Evolutionary conservation across 64 coral and sea anemone species (phyloP).

Genomic region (Stichodactyla mertensii): DNA sequence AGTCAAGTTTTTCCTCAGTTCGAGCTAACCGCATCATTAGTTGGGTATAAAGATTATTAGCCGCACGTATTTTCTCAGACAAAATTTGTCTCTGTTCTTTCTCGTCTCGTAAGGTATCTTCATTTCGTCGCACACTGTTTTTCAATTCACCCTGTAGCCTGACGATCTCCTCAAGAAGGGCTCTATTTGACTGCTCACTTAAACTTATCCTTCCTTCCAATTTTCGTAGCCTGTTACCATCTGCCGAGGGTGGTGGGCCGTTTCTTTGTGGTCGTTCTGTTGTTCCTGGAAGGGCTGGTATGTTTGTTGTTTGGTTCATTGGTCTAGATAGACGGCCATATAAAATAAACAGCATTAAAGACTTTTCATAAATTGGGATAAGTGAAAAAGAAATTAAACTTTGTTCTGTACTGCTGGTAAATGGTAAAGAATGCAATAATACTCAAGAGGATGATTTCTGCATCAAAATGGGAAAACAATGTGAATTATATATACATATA

Average conservation of each 20-base stretch:
- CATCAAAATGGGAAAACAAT: too few relatives aligned
- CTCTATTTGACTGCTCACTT: constrained; percentile 92
- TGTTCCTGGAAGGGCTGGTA: constrained; percentile 45
- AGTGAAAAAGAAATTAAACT: too few relatives aligned
- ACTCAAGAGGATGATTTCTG: too few relatives aligned
- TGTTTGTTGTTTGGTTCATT: not conserved
- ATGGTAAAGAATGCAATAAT: too few relatives aligned
- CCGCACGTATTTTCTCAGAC: constrained; percentile 80
- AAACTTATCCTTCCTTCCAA: constrained; percentile 81
- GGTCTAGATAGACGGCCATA: not conserved
- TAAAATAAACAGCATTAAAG: too few relatives aligned
- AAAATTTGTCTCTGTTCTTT: constrained; percentile 80
- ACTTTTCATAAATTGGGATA: too few relatives aligned
- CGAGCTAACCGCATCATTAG: constrained; percentile 83
- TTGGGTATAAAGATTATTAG: constrained; percentile 88
- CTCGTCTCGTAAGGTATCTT: constrained; percentile 78
- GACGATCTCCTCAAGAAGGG: constrained; percentile 88
- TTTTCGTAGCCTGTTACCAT: constrained; percentile 36
- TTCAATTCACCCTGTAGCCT: constrained; percentile 90
- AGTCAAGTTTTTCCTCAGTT: constrained; percentile 91
- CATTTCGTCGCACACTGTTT: constrained; percentile 73
- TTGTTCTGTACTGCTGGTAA: too few relatives aligned
- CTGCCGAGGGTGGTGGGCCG: constrained; percentile 11
- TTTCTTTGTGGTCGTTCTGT: constrained; percentile 16
- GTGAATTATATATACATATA: too few relatives aligned